These are phyloP conservation scores for Oryzias curvinotus DNA, from an alignment of 2,113 vertebrate genomes.

Conservation along the genomic window DNA sequence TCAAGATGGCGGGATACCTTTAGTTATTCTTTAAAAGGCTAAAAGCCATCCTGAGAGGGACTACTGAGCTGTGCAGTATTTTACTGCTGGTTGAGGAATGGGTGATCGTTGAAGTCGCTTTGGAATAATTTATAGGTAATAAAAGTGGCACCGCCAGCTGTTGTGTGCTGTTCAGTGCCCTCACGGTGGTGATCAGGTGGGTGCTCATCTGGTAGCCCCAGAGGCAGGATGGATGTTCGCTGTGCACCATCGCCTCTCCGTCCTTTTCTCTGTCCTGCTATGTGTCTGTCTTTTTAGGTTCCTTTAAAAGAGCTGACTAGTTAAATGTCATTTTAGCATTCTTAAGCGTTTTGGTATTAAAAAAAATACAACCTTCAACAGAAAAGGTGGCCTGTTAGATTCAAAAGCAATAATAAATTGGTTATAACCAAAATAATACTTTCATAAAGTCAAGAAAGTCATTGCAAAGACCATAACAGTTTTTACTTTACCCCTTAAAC, in stretches of 20 bases:
- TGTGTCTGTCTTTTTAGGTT: neutral
- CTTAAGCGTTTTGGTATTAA: no score
- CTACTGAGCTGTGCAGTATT: constrained; percentile 10
- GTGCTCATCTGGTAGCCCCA: constrained; percentile 53
- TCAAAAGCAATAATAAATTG: no score
- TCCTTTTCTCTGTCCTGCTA: neutral
- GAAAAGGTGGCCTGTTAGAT: no score
- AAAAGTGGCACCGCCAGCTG: constrained; percentile 55
- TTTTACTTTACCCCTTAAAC: no score
- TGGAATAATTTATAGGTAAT: constrained; percentile 59
- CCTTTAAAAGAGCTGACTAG: neutral
- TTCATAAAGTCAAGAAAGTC: no score
- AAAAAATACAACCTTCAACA: no score
- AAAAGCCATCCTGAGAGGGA: neutral
- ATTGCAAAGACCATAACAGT: no score
- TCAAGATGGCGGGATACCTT: constrained; percentile 62
- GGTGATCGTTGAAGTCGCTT: constrained; percentile 40
- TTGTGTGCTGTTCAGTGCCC: constrained; percentile 28
- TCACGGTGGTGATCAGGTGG: constrained; percentile 54
- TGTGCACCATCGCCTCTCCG: constrained; percentile 26
- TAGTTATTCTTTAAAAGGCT: constrained; percentile 12
- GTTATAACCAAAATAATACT: no score
- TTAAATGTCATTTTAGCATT: no score
- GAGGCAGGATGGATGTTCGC: constrained; percentile 35
- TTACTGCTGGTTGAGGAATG: constrained; percentile 23